phyloP scores from a whole-genome alignment of 1,140 invertebrate species.

The Ceratina australensis region DNA sequence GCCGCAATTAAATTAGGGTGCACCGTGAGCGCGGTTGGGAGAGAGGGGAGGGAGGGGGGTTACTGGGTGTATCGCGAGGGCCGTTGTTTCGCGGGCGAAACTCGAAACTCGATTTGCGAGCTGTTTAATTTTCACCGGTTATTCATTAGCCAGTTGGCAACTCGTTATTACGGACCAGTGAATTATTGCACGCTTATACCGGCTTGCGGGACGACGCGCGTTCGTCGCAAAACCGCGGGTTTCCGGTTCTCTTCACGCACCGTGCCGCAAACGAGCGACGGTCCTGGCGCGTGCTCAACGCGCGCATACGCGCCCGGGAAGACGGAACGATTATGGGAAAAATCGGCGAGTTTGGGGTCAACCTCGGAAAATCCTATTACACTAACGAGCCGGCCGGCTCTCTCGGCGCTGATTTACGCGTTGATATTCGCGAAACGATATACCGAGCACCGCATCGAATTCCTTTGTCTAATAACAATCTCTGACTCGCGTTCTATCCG shows the following conservation, averaged over 20 bases:
- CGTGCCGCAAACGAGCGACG: constrained; percentile 24
- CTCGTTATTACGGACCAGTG: constrained; percentile 60
- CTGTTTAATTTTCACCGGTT: constrained; percentile 64
- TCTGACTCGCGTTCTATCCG: no score
- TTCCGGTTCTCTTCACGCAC: constrained; percentile 27
- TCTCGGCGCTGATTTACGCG: no score
- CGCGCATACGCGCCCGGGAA: not conserved
- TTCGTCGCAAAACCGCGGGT: constrained; percentile 24
- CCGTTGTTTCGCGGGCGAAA: constrained; percentile 8
- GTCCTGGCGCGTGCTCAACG: constrained; percentile 36
- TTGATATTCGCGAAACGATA: no score
- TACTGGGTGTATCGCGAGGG: constrained; percentile 10
- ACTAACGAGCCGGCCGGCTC: not conserved
- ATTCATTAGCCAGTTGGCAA: constrained; percentile 65
- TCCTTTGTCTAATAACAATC: no score
- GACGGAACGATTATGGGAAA: constrained; percentile 23
- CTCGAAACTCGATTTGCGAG: constrained; percentile 59
- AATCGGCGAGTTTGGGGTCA: constrained; percentile 13
- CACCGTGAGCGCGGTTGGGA: no score
- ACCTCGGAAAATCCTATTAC: constrained; percentile 2
- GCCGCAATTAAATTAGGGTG: no score
- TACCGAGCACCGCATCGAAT: no score
- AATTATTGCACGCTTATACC: constrained; percentile 45
- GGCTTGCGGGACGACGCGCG: not conserved
- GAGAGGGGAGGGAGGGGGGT: no score